Base-by-base conservation (phyloP, 2,113 vertebrate species). In the Sarotherodon lohbergeri region DNA sequence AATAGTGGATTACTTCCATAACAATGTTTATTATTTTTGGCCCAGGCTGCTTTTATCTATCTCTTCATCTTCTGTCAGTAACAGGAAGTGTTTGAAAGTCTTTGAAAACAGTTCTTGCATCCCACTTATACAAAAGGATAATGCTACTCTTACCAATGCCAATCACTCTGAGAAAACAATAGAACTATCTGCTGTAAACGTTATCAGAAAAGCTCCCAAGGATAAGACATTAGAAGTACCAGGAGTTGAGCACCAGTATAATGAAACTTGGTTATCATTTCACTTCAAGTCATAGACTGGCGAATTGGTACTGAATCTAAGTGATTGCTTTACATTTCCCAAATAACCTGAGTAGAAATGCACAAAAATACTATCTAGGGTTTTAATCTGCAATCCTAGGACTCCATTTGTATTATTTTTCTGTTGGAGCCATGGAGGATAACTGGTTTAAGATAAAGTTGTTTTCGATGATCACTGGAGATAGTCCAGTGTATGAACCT, bases 391-490 rank as follows among this genome's bases (percentile, higher is more conserved):
- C n/a, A 68, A 52, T 46, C 43, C 52, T 66, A 46, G 29, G 0
- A 56, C 43, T 52, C 79, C 14, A 66, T 9, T 27, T 39, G 6
- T 59, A 8, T 48, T 6, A 9, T 8, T 19, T 52, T 52, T 9
- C 17, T 52, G 48, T 16, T 52, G 17, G 7, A 9, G 16, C 48
- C 48, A 19, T 9, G 16, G 17, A 19, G 17, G 48, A 52, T 16
- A 46, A 5, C 43, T 98, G 97, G 86, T 97, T 98, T 41, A 98
- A 94, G 89, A 98, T 89, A 79, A 97, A 96, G 55, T 98, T 98
- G 95, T 98, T 98, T 97, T 98, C 98, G 93, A 98, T 96, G 1
- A 98, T 96, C 97, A 98, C 97, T 32, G 97, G 95, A 83, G 97
- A 96, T 2, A 97, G 92, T 0, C 95, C 86, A 6, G 96, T 88